Evolutionary conservation across 2,888 invertebrate genomes (phyloP).

Genomic region (Agrotis exclamationis): DNA sequence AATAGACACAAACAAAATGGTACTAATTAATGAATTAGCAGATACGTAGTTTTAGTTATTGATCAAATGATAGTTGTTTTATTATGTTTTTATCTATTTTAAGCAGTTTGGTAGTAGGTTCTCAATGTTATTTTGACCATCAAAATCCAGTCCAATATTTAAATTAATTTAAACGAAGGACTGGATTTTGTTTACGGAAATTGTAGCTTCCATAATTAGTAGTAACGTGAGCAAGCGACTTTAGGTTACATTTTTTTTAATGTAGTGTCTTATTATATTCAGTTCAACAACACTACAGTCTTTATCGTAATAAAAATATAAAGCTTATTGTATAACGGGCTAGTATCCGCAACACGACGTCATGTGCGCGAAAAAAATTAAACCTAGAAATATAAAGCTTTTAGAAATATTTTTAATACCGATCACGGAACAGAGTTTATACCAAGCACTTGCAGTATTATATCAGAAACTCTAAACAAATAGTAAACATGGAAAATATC

Average conservation of each 20-base stretch:
- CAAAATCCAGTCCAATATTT: constrained; percentile 1
- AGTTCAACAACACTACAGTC: background rate
- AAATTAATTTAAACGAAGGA: background rate
- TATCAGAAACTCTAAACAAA: too few species aligned
- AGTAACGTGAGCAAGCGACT: constrained; percentile 38
- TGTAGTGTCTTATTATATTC: background rate
- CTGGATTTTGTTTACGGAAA: constrained; percentile 52
- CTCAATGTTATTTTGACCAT: too few species aligned
- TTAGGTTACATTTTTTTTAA: background rate
- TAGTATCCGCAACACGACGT: too few species aligned
- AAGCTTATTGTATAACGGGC: too few species aligned
- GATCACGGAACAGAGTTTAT: too few species aligned
- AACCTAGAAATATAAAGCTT: background rate
- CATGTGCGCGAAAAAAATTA: too few species aligned
- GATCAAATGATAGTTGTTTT: constrained; percentile 14
- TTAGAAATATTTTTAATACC: too few species aligned
- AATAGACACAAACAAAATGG: constrained; percentile 8
- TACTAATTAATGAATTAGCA: constrained; percentile 10
- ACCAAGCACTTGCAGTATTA: too few species aligned
- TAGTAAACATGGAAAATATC: too few species aligned
- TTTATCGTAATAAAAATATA: background rate
- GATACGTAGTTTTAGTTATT: constrained; percentile 1
- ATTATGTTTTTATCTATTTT: too few species aligned
- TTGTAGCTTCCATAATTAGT: constrained; percentile 28
- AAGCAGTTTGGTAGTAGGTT: too few species aligned